These are phyloP conservation scores for Numida meleagris DNA, from an alignment of 2,113 vertebrate genomes.

Conservation along the genomic window DNA sequence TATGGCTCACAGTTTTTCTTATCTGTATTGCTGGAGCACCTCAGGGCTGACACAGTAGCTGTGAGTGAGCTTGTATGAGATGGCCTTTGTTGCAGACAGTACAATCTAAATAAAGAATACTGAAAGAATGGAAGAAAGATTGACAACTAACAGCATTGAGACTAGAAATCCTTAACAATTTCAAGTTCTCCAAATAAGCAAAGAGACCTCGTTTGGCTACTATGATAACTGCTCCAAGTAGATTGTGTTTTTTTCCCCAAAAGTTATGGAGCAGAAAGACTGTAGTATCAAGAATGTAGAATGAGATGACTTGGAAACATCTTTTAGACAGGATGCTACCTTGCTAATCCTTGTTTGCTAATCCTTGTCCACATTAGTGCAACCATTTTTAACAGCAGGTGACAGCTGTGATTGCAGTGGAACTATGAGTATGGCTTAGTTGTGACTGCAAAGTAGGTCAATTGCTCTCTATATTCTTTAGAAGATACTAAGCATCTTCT, in stretches of 20 bases:
- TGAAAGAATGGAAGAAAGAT: not conserved
- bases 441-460: constrained; percentile 22
- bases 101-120: not conserved
- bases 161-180: not conserved
- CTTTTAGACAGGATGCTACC: not conserved
- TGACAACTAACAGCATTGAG: not conserved
- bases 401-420: constrained; percentile 19
- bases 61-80: not conserved
- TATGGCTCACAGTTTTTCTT: not conserved
- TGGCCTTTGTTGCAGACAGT: not conserved
- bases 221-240: not conserved
- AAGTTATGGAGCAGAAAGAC: not conserved
- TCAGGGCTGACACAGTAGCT: not conserved
- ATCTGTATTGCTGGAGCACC: not conserved
- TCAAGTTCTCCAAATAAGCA: not conserved
- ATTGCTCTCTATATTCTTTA: not conserved
- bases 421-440: not conserved
- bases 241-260: not conserved
- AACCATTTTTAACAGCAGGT: constrained; percentile 31
- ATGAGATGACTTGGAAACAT: not conserved
- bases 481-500: not conserved
- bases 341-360: constrained; percentile 30
- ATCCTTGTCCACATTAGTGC: not conserved
- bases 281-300: not conserved
- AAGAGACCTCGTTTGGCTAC: not conserved